Base-by-base conservation (phyloP, 2,113 vertebrate genomes). In the Euleptes europaea region DNA sequence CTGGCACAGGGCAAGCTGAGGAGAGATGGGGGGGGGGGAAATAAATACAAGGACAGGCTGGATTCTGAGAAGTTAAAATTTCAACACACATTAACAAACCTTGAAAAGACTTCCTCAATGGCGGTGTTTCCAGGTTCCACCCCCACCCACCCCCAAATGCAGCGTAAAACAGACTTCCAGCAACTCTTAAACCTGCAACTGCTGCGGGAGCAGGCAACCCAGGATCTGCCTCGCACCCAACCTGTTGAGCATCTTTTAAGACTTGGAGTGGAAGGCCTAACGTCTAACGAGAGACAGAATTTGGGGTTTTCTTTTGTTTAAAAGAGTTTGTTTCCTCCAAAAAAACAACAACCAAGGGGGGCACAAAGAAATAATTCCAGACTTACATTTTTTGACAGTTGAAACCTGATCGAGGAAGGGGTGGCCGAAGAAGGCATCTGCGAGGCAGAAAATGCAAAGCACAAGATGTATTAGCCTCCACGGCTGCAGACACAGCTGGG, bases 331-430 rank as follows among this genome's bases (percentile, higher is more conserved):
- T 84, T 78, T 44, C 44, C 44, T 5, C 44, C 44, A 44, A 44
- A 44, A 44, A 44, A 44, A 9, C 4, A 44, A n/a, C n/a, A n/a
- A n/a, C n/a, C 83, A 80, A 82, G 82, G 38, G 70, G 60, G 57
- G 38, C 69, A n/a, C 65, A 86, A 65, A 17, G 23, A 78, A 91
- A 78, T 85, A 31, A 1, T 17, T 63, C n/a, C 5, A 33, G 81
- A 92, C 98, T 98, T 92, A 99, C 98, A 99, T 95, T 99, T 99
- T 94, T 98, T 99, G 51, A 98, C 97, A 78, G 95, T 92, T 31
- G 97, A 96, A 73, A 96, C 84, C n/a, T 98, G 97, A 90, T 99
- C 98, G 88, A 99, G 94, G 94, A 99, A 99, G 92, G 98, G 97
- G 95, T 99, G 98, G 94, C 90, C 97, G 95, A 99, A 99, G 95